Conservation (phyloP, 2,888 invertebrate genomes). For the Phaedon cochleariae region DNA sequence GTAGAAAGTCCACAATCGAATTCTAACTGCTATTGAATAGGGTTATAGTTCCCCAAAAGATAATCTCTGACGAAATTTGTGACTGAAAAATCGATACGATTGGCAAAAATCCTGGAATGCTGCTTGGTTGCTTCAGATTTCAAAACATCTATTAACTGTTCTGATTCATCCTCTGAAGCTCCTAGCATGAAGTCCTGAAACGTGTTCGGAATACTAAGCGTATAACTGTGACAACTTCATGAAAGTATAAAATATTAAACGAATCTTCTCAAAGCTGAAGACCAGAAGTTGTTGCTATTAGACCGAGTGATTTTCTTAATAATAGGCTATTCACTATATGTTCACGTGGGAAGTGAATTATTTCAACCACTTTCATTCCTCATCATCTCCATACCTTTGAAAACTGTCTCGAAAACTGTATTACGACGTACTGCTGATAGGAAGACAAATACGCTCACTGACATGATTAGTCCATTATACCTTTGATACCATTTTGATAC, state of each 20-base stretch:
- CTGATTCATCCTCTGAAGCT: not conserved
- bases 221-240: slow-evolving; percentile 1
- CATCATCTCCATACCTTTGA: not conserved
- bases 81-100: too few relatives aligned
- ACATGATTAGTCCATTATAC: too few relatives aligned
- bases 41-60: too few relatives aligned
- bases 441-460: not conserved
- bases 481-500: too few relatives aligned
- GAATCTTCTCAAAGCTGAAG: slow-evolving; percentile 10
- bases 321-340: not conserved
- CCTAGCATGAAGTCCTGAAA: not conserved
- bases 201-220: slow-evolving; percentile 11
- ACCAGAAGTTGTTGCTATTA: slow-evolving; percentile 4
- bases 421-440: too few relatives aligned
- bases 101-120: too few relatives aligned
- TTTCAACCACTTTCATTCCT: not conserved
- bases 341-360: not conserved
- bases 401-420: not conserved
- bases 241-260: slow-evolving; percentile 15
- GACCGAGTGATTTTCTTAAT: not conserved
- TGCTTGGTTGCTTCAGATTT: too few relatives aligned
- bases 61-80: too few relatives aligned
- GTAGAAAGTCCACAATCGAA: too few relatives aligned
- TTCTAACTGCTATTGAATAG: too few relatives aligned
- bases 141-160: not conserved